Evolutionary conservation across 2,797 vertebrate genomes (phyloP).

Genomic region (Anomalospiza imberbis): DNA sequence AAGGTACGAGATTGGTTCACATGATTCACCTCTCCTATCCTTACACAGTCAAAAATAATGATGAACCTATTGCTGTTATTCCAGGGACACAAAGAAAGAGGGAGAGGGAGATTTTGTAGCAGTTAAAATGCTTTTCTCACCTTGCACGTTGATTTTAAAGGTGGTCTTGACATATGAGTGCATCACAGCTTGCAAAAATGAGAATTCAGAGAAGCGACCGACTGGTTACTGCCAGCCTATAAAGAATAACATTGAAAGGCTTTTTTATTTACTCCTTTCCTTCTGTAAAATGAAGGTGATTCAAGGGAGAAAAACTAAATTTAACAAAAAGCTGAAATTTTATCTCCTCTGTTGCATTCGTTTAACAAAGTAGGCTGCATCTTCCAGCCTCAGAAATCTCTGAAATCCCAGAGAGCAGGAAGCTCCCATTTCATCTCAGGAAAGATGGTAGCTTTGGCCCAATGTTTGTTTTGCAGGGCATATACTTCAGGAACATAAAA

Average conservation of each 20-base stretch:
- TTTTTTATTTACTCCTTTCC: neutral
- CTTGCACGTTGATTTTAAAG: neutral
- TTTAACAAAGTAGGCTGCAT: neutral
- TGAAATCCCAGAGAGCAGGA: neutral
- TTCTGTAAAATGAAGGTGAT: neutral
- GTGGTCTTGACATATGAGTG: neutral
- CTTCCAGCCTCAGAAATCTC: neutral
- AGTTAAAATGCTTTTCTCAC: neutral
- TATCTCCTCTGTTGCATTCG: neutral
- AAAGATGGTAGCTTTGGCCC: neutral
- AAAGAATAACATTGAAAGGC: neutral
- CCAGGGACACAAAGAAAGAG: neutral
- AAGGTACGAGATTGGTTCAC: neutral
- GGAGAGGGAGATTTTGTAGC: neutral
- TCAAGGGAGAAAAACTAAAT: neutral
- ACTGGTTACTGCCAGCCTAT: neutral
- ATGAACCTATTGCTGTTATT: neutral
- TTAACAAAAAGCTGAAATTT: neutral
- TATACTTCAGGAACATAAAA: neutral
- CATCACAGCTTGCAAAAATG: neutral
- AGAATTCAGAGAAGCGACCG: neutral
- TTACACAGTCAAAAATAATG: neutral
- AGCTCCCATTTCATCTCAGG: neutral
- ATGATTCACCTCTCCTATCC: neutral
- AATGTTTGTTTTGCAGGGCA: neutral